Base-by-base conservation (phyloP, 2,113 vertebrate species). In the Clinocottus analis region DNA sequence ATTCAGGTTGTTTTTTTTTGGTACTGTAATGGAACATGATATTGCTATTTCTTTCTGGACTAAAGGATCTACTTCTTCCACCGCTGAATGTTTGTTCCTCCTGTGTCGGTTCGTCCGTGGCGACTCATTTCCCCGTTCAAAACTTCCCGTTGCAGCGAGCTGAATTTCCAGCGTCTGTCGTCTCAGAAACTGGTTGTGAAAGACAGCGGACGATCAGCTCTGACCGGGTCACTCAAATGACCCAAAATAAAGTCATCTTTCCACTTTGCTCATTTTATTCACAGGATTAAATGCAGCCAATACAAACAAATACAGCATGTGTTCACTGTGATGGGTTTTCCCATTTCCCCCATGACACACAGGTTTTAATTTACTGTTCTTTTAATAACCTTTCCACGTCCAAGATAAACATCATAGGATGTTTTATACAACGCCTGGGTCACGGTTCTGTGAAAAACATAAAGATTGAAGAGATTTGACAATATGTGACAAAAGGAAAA, bases 61-160 rank as follows among this genome's bases (percentile, higher is more conserved):
- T n/a, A 27, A 17, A 17, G 55, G 55, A 17, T 19, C 14, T 9
- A 59, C 56, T 59, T 29, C 1, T 9, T 59, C 2, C 27, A 4
- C 27, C 29, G 3, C 55, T 25, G 12, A 59, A 33, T 23, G 17
- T 16, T 70, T 41, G 0, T 13, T 71, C 23, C 53, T 43, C 35
- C 6, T 43, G 13, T 43, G 37, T 72, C 21, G 8, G 71, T 55
- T 9, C 14, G 23, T 23, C 23, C 21, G 3, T 8, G 14, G 10
- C 16, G 62, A 23, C 1, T 27, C 51, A 76, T 84, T 84, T 85
- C 80, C 70, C 25, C n/a, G 7, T 75, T 65, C 7, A 70, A 31
- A 77, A 83, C 23, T 82, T 69, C 75, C 69, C 39, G 13, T 67
- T 77, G 12, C 41, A 51, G 8, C 72, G n/a, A 29, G 3, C 27